These are phyloP conservation scores for Yoshiicerus persimilis DNA, from an alignment of 1,140 invertebrate species.

Conservation along the genomic window DNA sequence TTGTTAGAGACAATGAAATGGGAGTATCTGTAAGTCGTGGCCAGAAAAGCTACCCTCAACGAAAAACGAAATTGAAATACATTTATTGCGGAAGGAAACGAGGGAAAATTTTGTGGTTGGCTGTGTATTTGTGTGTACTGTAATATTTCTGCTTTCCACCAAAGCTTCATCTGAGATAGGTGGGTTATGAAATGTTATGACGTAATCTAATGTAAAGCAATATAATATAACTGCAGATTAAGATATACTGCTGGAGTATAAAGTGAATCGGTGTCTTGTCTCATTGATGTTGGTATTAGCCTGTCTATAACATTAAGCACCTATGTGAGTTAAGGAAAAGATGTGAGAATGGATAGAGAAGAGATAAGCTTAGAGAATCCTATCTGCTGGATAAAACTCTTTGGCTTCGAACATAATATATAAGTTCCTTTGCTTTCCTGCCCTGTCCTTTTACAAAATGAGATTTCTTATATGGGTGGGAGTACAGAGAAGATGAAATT, in stretches of 20 bases:
- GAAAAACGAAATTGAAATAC: conserved; percentile 8
- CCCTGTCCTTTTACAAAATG: neutral
- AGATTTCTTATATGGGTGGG: neutral
- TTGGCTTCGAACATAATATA: neutral
- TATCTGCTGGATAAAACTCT: neutral
- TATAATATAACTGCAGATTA: neutral
- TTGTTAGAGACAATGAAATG: neutral
- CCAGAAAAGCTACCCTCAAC: neutral
- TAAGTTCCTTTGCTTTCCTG: neutral
- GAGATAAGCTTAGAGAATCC: neutral
- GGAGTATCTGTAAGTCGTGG: neutral
- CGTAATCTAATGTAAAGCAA: neutral
- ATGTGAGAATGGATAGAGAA: neutral
- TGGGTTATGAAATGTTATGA: neutral
- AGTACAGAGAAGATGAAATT: neutral
- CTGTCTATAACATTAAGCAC: neutral
- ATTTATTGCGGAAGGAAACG: conserved; percentile 6
- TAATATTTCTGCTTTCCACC: neutral
- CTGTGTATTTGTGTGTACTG: neutral
- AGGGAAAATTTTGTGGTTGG: neutral
- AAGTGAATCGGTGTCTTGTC: neutral
- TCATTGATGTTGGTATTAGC: neutral
- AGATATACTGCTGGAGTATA: neutral
- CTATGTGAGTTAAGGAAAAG: neutral
- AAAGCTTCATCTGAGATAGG: neutral